These are phyloP conservation scores for Drosophila putrida DNA, from an alignment of 2,888 invertebrate species.

Conservation along the genomic window DNA sequence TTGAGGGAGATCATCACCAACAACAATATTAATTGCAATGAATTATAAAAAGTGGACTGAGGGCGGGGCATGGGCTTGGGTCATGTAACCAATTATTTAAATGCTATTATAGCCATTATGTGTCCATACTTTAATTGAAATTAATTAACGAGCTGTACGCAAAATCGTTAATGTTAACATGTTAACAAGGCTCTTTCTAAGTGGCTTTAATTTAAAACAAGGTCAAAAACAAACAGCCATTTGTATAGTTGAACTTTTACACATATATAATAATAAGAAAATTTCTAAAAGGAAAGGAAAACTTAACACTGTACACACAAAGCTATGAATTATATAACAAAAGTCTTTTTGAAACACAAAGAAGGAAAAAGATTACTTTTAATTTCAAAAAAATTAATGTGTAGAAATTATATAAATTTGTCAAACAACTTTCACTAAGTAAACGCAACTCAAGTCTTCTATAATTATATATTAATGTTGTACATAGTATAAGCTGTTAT, in stretches of 20 bases:
- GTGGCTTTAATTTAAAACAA: constrained; percentile 18
- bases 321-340: constrained; percentile 35
- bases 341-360: not conserved
- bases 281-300: not conserved
- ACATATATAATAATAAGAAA: not conserved
- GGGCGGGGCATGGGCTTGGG: constrained; percentile 6
- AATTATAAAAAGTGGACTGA: constrained; percentile 12
- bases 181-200: constrained; percentile 25
- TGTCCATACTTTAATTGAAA: constrained; percentile 65
- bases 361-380: constrained; percentile 18
- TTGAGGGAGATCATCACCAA: constrained; percentile 7
- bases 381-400: constrained; percentile 9
- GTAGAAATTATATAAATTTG: constrained; percentile 33
- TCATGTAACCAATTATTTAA: constrained; percentile 73
- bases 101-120: constrained; percentile 64
- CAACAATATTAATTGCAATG: constrained; percentile 33
- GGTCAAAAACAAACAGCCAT: constrained; percentile 1
- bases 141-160: constrained; percentile 61
- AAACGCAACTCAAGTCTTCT: constrained; percentile 13
- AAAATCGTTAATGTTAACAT: constrained; percentile 43
- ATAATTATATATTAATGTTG: constrained; percentile 17
- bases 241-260: not conserved
- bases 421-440: constrained; percentile 30
- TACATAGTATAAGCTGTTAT: constrained; percentile 12
- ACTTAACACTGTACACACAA: not conserved